These are phyloP conservation scores for Lutjanus campechanus DNA, from an alignment of 2,797 vertebrate species.

Conservation along the genomic window DNA sequence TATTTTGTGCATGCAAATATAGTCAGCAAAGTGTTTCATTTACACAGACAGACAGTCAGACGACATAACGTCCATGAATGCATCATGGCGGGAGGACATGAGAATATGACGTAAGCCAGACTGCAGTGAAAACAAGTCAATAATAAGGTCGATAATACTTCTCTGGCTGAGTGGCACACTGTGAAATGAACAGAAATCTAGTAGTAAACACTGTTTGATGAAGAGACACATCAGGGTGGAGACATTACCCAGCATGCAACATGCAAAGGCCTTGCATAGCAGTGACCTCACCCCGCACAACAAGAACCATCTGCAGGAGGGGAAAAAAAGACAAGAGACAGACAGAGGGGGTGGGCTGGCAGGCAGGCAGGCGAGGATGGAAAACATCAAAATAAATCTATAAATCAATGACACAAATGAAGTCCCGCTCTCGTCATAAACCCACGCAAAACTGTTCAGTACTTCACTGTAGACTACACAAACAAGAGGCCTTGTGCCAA, in stretches of 20 bases:
- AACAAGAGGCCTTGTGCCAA: constrained; percentile 59
- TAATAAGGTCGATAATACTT: background rate
- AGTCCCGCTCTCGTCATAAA: constrained; percentile 49
- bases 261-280: constrained; percentile 51
- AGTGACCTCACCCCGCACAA: constrained; percentile 71
- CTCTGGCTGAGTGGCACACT: constrained; percentile 1
- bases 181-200: constrained; percentile 36
- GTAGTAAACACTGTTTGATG: constrained; percentile 45
- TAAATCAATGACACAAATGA: constrained; percentile 64
- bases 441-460: constrained; percentile 43
- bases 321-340: constrained; percentile 9
- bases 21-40: background rate
- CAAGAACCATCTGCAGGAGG: constrained; percentile 70
- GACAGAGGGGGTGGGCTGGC: constrained; percentile 38
- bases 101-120: background rate
- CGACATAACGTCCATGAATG: background rate
- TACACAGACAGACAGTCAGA: too few relatives aligned
- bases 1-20: too few relatives aligned
- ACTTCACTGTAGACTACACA: constrained; percentile 68
- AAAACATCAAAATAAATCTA: constrained; percentile 67
- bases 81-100: background rate
- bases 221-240: constrained; percentile 49
- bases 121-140: constrained; percentile 18
- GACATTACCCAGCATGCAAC: constrained; percentile 63
- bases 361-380: constrained; percentile 14